Base-by-base conservation (phyloP, 1,140 invertebrate species). In the Tyrophagus putrescentiae region DNA sequence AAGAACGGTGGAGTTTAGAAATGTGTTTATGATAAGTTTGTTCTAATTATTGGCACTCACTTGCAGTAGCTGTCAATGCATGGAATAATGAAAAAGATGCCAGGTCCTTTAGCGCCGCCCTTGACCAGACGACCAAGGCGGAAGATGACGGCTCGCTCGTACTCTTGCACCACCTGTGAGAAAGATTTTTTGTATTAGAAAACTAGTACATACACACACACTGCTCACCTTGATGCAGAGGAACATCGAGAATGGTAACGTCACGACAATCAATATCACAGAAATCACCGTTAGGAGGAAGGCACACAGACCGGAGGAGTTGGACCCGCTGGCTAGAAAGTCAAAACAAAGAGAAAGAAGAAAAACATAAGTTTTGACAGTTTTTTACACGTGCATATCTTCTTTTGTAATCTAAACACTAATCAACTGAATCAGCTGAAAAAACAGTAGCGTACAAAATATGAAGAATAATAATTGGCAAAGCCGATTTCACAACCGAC, bases 1-100 rank as follows among this genome's bases (percentile, higher is more conserved):
- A 21, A 39, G 21, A 39, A 21, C 21, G 36, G 13, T 21, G 21
- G 36, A 39, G 21, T 13, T 13, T 39, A n/a, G n/a, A n/a, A n/a
- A n/a, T n/a, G n/a, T n/a, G n/a, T n/a, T n/a, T n/a, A n/a, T n/a
- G n/a, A n/a, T n/a, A n/a, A n/a, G n/a, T n/a, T n/a, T n/a, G n/a
- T n/a, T n/a, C n/a, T n/a, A n/a, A n/a, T n/a, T n/a, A n/a, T n/a
- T n/a, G n/a, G n/a, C 21, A 39, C 36, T 39, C 36, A 39, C 25
- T 73, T 75, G 27, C 68, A 72, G 64, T 76, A 79, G 16, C 70
- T 71, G 65, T 79, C 78, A 64, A 79, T 78, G 65, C 78, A 80
- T 16, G 79, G 78, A 33, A 77, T 67, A 32, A 80, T 77, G 68
- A 80, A 79, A 66, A 79, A 77, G 42, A 80, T 76, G 32, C 64